Evolutionary conservation across 1,140 invertebrate species (phyloP).

Genomic region (Drosophila littoralis): DNA sequence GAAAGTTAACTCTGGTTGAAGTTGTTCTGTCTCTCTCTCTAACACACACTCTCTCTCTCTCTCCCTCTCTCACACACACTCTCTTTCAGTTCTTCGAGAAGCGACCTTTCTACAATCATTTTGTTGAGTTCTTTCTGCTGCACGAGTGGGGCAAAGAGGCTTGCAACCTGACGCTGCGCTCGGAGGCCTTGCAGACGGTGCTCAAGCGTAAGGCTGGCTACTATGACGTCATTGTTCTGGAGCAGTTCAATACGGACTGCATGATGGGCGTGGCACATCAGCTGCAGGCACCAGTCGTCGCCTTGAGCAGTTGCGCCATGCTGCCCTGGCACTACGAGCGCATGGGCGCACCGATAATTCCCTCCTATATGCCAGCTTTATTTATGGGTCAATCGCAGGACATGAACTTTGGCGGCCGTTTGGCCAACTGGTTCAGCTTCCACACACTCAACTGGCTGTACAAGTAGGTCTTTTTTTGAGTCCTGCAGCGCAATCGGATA

Average conservation of each 20-base stretch:
- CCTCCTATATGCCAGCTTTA: conserved; percentile 86
- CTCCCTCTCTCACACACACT: neutral
- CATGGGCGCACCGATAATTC: conserved; percentile 86
- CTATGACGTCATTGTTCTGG: conserved; percentile 88
- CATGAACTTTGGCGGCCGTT: conserved; percentile 85
- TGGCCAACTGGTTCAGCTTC: conserved; percentile 84
- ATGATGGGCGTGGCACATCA: conserved; percentile 87
- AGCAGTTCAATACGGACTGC: conserved; percentile 90
- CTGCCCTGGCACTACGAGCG: conserved; percentile 87
- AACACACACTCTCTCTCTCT: neutral
- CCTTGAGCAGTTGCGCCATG: conserved; percentile 85
- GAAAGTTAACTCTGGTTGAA: conserved; percentile 9
- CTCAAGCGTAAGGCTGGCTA: conserved; percentile 80
- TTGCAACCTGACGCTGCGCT: conserved; percentile 71
- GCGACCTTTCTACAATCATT: conserved; percentile 68
- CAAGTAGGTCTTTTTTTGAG: conserved; percentile 45
- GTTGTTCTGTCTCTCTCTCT: neutral
- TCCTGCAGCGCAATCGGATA: too few species aligned
- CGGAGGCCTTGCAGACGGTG: conserved; percentile 66
- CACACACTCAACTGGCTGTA: conserved; percentile 74
- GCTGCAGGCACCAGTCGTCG: conserved; percentile 87
- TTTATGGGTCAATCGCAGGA: conserved; percentile 86
- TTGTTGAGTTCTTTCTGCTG: conserved; percentile 73
- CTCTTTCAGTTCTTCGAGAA: conserved; percentile 69
- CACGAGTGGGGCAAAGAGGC: conserved; percentile 71